These are phyloP conservation scores for Callochromis pleurospilus DNA, from an alignment of 2,113 vertebrate species.

Conservation along the genomic window DNA sequence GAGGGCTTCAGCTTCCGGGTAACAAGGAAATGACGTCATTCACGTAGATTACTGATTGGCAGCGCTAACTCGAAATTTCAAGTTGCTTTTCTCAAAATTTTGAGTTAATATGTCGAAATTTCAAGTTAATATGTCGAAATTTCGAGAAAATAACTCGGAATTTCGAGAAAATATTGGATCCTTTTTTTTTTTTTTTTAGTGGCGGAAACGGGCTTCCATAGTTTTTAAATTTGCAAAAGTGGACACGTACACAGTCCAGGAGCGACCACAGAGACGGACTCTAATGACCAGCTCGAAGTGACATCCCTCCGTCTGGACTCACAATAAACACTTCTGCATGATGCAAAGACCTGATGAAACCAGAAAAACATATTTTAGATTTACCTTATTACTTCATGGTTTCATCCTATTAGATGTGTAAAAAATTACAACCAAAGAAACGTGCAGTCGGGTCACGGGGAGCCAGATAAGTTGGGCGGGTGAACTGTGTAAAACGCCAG, in stretches of 20 bases:
- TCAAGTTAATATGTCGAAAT: too few species aligned
- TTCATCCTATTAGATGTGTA: not conserved
- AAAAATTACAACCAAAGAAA: fast-evolving
- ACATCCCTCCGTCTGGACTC: not conserved
- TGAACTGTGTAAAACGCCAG: not conserved
- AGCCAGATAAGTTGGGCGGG: not conserved
- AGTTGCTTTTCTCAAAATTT: too few species aligned
- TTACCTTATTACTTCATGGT: not conserved
- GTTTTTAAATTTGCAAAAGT: not conserved
- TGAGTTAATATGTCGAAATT: too few species aligned
- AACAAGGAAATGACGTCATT: too few species aligned
- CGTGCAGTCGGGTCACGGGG: not conserved
- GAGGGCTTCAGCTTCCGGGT: too few species aligned
- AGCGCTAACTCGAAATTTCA: too few species aligned
- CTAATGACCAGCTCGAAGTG: not conserved
- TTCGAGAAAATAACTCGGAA: too few species aligned
- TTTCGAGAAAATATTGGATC: fast-evolving
- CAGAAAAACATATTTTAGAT: not conserved
- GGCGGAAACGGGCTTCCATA: too few species aligned
- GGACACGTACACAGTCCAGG: not conserved
- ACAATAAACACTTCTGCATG: not conserved
- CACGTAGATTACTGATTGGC: too few species aligned
- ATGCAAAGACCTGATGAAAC: not conserved
- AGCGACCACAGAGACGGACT: fast-evolving
- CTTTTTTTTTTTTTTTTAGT: too few species aligned